Evolutionary conservation across 2,888 invertebrate species (phyloP).

Genomic region (Heteromurus nitidus): DNA sequence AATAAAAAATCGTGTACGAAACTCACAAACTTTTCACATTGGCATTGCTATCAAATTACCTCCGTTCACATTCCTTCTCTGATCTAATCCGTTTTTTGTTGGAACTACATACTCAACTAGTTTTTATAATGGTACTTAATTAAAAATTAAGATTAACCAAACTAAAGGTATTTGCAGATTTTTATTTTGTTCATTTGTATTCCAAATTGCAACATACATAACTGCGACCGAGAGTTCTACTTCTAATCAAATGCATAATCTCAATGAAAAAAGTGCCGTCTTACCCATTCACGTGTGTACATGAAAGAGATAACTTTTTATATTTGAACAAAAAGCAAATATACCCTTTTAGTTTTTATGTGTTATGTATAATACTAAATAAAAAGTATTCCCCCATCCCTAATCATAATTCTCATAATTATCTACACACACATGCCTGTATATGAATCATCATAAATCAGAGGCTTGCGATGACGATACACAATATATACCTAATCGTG

Average conservation of each 20-base stretch:
- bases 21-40: slow-evolving; percentile 20
- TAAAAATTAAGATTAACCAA: slow-evolving; percentile 52
- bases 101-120: slow-evolving; percentile 16
- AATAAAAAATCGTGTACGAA: neutral
- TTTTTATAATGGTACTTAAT: slow-evolving; percentile 38
- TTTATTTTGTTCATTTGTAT: neutral
- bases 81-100: slow-evolving; percentile 49
- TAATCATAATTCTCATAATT: slow-evolving; percentile 32
- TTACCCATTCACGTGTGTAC: slow-evolving; percentile 51
- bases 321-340: slow-evolving; percentile 32
- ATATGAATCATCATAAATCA: slow-evolving; percentile 30
- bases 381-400: too few species aligned
- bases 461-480: slow-evolving; percentile 15
- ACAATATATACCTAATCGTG: slow-evolving; percentile 1
- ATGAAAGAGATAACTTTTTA: slow-evolving; percentile 39
- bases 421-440: slow-evolving; percentile 1
- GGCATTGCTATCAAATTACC: slow-evolving; percentile 3
- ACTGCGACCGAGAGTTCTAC: neutral
- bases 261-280: slow-evolving; percentile 49
- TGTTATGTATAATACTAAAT: neutral
- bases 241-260: slow-evolving; percentile 39
- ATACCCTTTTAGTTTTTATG: neutral
- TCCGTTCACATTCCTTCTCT: slow-evolving; percentile 15
- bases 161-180: too few species aligned
- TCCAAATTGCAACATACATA: neutral